These are phyloP conservation scores for Blomia tropicalis DNA, from an alignment of 2,888 invertebrate genomes.

Conservation along the genomic window DNA sequence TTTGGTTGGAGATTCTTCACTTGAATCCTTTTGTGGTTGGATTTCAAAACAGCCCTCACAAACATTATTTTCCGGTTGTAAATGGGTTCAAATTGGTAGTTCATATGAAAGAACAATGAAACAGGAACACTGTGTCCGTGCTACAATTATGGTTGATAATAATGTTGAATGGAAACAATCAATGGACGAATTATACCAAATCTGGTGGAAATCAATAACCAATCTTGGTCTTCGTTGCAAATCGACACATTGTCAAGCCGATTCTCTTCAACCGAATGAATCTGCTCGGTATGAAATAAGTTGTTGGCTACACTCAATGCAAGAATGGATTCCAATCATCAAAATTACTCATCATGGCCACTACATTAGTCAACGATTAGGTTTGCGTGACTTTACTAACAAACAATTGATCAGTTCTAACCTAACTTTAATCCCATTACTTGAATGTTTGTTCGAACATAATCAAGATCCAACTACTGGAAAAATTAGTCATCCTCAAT, in stretches of 20 bases:
- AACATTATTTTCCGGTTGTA: background rate
- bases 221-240: background rate
- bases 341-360: background rate
- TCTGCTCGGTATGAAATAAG: background rate
- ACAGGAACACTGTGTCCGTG: conserved; percentile 11
- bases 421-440: background rate
- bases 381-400: background rate
- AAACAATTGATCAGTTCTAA: background rate
- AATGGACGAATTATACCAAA: conserved; percentile 5
- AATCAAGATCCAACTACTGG: conserved; percentile 3
- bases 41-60: background rate
- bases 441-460: conserved; percentile 12
- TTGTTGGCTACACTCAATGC: conserved; percentile 9
- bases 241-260: background rate
- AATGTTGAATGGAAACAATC: background rate
- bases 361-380: conserved; percentile 5
- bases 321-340: background rate
- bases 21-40: conserved; percentile 12
- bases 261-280: background rate
- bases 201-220: conserved; percentile 5
- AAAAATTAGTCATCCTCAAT: background rate
- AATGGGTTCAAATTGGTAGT: background rate
- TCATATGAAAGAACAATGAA: background rate
- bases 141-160: background rate
- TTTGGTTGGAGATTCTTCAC: conserved; percentile 18